phyloP scores from a whole-genome alignment of 1,140 invertebrate genomes.

The Sitophilus oryzae region DNA sequence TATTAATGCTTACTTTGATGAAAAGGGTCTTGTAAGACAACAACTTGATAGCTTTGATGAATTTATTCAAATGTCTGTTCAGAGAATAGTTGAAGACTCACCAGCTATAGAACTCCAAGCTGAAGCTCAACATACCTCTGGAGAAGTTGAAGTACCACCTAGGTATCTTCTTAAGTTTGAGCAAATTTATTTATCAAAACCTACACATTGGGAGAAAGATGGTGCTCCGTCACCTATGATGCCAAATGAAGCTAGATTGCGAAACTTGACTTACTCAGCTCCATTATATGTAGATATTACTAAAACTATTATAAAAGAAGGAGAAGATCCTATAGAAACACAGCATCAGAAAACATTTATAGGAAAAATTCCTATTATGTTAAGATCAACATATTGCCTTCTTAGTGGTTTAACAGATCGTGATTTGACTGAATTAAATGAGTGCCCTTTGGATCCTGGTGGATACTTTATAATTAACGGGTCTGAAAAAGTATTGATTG shows the following conservation, averaged over 20 bases:
- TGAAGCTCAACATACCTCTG: constrained; percentile 91
- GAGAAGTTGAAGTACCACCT: constrained; percentile 88
- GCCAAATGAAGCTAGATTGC: constrained; percentile 93
- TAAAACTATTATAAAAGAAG: constrained; percentile 88
- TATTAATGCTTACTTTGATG: constrained; percentile 98
- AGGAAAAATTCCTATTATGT: constrained; percentile 99
- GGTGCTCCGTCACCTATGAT: constrained; percentile 97
- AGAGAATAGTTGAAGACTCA: constrained; percentile 97
- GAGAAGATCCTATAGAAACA: constrained; percentile 86
- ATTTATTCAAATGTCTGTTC: constrained; percentile 99
- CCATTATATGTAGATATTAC: constrained; percentile 98
- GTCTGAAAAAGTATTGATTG: constrained; percentile 94
- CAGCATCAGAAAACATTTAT: constrained; percentile 98
- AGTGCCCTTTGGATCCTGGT: constrained; percentile 97
- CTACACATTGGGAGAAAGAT: constrained; percentile 99
- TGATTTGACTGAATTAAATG: constrained; percentile 97
- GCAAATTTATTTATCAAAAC: constrained; percentile 97
- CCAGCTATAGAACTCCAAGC: constrained; percentile 95
- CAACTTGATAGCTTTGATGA: constrained; percentile 99
- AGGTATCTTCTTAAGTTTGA: constrained; percentile 94
- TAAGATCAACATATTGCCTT: constrained; percentile 93
- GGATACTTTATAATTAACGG: constrained; percentile 96
- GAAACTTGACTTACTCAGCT: constrained; percentile 91
- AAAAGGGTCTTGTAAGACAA: constrained; percentile 97
- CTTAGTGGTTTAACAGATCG: constrained; percentile 90